Evolutionary conservation across 2,113 vertebrate genomes (phyloP), one percentile per base, ranked within the genome.

Genomic region (Microtus ochrogaster): DNA sequence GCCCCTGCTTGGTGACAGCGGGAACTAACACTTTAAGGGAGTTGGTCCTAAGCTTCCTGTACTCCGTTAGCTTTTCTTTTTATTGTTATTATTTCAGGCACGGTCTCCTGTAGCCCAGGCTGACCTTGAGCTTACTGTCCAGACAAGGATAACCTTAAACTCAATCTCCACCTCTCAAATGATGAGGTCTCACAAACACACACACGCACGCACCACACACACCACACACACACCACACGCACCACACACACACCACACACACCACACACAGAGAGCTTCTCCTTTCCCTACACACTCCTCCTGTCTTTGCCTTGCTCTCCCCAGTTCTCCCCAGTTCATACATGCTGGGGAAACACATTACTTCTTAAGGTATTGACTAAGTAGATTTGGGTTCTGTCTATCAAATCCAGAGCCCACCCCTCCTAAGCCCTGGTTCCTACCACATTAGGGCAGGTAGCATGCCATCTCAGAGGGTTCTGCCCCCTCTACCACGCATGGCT

Each of bases 21-120:
- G 22, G 21, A 41, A 3, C 49, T 49, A 49, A 49, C 2, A 0
- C 33, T 70, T 58, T n/a, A 4, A 3, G 16, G 36, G 26, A 19
- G 30, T 55, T 2, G 1, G 0, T 14, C 30, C 21, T 1, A 0
- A 41, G 16, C 22, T 52, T 9, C 6, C n/a, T 22, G 30, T 28
- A 14, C 55, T 83, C 16, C 4, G 3, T 66, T 83, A 13, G 33
- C 13, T 63, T 84, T 85, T 10, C 39, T 47, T 68, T 47, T 85
- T 11, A 49, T 49, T 28, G 5, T 22, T 61, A 52, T 5, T 63
- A 47, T 86, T 66, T 36, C 22, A 21, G 28, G 17, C 28, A 47
- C 30, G 44, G 19, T 86, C 84, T 68, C 44, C 11, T 12, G 49
- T 49, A 49, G 49, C 49, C 83, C 41, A 49, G 84, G 19, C 28